These are phyloP conservation scores for Orgyia antiqua DNA, from an alignment of 2,888 invertebrate species.

Conservation along the genomic window DNA sequence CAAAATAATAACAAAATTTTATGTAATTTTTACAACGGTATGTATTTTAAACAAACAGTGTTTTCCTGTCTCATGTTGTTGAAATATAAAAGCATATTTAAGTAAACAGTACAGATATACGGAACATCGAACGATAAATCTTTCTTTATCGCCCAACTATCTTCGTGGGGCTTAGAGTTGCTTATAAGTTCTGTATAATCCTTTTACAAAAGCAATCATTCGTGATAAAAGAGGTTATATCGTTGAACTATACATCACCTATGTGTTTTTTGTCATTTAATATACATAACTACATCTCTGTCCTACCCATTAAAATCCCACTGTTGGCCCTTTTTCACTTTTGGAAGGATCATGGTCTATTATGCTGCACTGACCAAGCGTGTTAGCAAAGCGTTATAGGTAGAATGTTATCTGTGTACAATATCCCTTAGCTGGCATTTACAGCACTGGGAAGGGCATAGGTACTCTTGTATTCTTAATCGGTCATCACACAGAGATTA, in stretches of 20 bases:
- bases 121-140: constrained; percentile 33
- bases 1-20: constrained; percentile 13
- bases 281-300: no score
- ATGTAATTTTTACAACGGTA: constrained; percentile 13
- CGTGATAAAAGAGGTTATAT: constrained; percentile 1
- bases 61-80: constrained; percentile 15
- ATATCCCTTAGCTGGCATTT: no score
- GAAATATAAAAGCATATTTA: constrained; percentile 33
- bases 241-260: constrained; percentile 2
- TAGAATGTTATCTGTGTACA: no score
- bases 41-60: constrained; percentile 18
- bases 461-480: no score
- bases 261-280: no score
- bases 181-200: constrained; percentile 11
- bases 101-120: constrained; percentile 27
- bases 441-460: no score
- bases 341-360: no score
- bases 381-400: no score
- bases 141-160: constrained; percentile 36
- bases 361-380: no score
- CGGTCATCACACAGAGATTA: no score
- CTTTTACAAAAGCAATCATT: constrained; percentile 10
- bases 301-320: no score
- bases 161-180: constrained; percentile 22
- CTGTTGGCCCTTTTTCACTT: no score